Percentiles rank a stretch among this genome's conserved stretches.
phyloP scores from a whole-genome alignment of 1,140 invertebrate species.

The Sitobion miscanthi region DNA sequence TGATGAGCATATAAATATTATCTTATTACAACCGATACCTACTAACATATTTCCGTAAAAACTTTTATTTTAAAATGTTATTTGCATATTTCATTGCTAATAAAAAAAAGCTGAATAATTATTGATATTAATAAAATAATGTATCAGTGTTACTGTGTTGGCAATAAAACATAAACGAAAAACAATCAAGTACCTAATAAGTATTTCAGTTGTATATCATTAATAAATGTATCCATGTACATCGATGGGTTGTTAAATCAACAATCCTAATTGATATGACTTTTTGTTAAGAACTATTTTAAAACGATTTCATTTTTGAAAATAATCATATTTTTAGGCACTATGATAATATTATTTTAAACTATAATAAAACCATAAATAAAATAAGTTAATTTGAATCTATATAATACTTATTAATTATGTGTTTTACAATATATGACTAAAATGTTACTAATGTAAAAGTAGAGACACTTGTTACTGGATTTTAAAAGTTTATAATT shows the following conservation, averaged over 20 bases:
- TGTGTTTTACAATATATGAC: not conserved
- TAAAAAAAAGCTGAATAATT: not conserved
- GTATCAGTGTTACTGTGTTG: not conserved
- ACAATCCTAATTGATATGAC: constrained; percentile 6
- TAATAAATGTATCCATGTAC: not conserved
- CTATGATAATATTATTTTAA: not conserved
- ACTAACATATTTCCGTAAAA: not conserved
- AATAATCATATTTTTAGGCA: not conserved
- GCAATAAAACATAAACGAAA: not conserved
- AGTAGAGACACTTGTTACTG: not conserved
- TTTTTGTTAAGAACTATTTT: not conserved
- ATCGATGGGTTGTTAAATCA: not conserved
- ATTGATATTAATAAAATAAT: not conserved
- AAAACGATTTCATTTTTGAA: constrained; percentile 21
- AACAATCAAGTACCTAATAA: not conserved
- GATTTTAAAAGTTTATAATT: not conserved
- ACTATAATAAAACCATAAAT: not conserved
- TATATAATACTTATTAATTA: not conserved
- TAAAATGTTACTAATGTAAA: not conserved
- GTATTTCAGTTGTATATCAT: not conserved
- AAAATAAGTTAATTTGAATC: not conserved
- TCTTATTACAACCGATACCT: not conserved
- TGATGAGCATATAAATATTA: not conserved
- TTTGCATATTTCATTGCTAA: not conserved
- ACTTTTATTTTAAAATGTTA: not conserved